Evolutionary conservation across 1,140 invertebrate species (phyloP), one percentile per base, ranked within the genome.

Genomic region (Aphelenchoides avenae): DNA sequence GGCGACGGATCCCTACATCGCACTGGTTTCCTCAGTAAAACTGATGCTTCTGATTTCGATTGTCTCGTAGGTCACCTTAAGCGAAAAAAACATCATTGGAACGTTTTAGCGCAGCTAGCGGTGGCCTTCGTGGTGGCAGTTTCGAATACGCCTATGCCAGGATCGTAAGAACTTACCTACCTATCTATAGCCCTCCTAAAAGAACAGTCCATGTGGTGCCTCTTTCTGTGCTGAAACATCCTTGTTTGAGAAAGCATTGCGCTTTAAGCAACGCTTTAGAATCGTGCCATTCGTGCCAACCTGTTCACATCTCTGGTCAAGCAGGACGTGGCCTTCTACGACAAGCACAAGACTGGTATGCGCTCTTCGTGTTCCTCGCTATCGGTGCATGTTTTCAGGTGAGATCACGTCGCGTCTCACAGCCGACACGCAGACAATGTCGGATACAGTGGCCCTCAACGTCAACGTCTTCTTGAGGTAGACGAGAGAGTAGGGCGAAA

Each of bases 361-460:
- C 50, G 7, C 11, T 48, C 15, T 2, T 47, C n/a, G 9, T 3
- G 3, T 61, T 52, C 41, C 1, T 7, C 15, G 18, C 41, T 63
- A 49, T 30, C 37, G 20, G 20, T 52, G 4, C 4, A 30, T 37
- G 24, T 52, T 48, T 11, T n/a, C n/a, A 43, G 68, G 70, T 36
- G 70, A 71, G 49, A 73, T 71, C 27, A 68, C 62, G 37, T 71
- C 70, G 11, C 53, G 70, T 22, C 55, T 71, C n/a, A 68, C 66
- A 6, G 70, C 70, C 26, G 70, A 71, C 61, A 66, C 60, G 52
- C 66, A 75, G 43, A 76, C 71, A 22, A 76, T 74, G 73, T 68
- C 67, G 9, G 65, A 75, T 46, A 76, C 73, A 22, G 49, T 74
- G 2, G 54, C 73, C 11, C 57, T 72, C 20, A 67, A 75, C 37